Evolutionary conservation across 2,797 vertebrate species (phyloP), one percentile per base, ranked within the genome.

Genomic region (Spea hammondii): DNA sequence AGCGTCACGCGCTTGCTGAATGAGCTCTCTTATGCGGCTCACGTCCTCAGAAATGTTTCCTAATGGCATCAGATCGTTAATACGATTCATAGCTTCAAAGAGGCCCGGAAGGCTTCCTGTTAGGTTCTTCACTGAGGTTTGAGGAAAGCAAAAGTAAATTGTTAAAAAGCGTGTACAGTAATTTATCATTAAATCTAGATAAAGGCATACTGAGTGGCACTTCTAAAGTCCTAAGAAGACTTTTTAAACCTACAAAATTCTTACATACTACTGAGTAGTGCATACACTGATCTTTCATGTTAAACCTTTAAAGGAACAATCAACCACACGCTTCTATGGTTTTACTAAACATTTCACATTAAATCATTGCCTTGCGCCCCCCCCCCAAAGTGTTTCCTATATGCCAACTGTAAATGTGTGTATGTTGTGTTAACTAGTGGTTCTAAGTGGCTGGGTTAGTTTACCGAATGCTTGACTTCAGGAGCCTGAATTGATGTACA

Each of bases 1-100:
- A 55, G 96, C 95, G 17, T 98, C 94, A 54, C 98, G 92, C 4
- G 97, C 97, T 75, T 96, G 92, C 83, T 95, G 94, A 66, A 99
- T 99, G 62, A 99, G 92, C 54, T 97, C 95, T 85, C 98, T 94
- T 79, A 99, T 94, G 72, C 92, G 95, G 83, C 93, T 92, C 78
- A 99, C 91, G 1, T 96, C 97, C 53, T 95, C 94, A 7, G 96
- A 93, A 78, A 99, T 93, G 84, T 96, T 99, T 85, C 79, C 91
- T 68, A 92, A 74, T 4, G 94, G 90, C 60, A 92, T 83, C 9
- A 96, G 83, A 83, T 95, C 88, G 77, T 93, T 95, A 84, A 99
- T 92, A 74, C 89, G 92, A 84, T 95, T 90, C 11, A 98, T 92
- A 85, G 94, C 93, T 50, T 88, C 90, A 85, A 99, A 93, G 85